phyloP scores from a whole-genome alignment of 2,113 vertebrate genomes.

The Mastomys natalensis region DNA sequence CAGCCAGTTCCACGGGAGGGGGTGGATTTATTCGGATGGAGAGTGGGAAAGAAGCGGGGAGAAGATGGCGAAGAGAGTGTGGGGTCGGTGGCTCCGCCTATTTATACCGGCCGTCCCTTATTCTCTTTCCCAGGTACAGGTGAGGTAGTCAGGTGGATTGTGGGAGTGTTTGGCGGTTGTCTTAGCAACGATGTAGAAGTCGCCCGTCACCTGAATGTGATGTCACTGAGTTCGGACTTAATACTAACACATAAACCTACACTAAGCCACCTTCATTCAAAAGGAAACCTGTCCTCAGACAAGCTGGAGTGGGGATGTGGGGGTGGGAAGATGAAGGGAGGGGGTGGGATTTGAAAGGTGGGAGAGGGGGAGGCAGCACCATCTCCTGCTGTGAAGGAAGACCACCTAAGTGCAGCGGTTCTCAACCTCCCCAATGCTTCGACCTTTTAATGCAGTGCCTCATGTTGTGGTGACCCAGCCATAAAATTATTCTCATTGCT shows the following conservation, averaged over 20 bases:
- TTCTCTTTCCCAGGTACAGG: no score
- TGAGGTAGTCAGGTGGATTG: no score
- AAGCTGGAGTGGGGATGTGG: not conserved
- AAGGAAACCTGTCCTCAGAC: not conserved
- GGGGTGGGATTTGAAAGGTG: not conserved
- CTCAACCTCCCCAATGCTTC: not conserved
- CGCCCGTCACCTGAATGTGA: no score
- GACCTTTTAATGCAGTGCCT: not conserved
- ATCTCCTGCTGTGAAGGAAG: not conserved
- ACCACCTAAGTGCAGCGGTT: not conserved
- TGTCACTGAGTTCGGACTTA: no score
- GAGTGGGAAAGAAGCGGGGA: no score
- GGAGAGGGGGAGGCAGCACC: not conserved
- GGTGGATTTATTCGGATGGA: no score
- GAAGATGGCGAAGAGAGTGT: no score
- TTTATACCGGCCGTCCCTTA: no score
- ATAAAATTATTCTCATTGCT: not conserved
- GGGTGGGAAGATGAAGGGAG: not conserved
- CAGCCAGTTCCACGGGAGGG: no score
- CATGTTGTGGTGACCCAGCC: not conserved
- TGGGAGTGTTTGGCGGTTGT: no score
- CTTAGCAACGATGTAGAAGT: no score
- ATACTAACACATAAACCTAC: conserved; percentile 16
- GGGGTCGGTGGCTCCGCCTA: no score
- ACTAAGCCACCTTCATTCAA: not conserved